Percentiles rank a stretch among this genome's conserved stretches.
Conservation (phyloP, 1,140 invertebrate species). For the Gryon sp. region DNA sequence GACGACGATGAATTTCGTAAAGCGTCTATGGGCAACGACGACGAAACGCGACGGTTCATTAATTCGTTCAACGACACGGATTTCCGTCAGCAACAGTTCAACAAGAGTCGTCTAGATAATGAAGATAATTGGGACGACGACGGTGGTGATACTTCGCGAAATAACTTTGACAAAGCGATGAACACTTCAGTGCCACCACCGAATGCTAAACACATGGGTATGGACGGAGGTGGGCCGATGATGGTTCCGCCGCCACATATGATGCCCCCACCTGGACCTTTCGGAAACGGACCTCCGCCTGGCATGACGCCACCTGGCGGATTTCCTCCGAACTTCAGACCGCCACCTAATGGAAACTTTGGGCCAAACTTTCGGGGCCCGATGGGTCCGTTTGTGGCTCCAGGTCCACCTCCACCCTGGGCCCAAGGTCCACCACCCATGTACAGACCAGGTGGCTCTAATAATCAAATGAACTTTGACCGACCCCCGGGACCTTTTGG, state of each 20-base stretch:
- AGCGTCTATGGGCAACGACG: conserved; percentile 31
- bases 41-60: conserved; percentile 5
- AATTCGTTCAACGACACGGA: conserved; percentile 39
- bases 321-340: conserved; percentile 71
- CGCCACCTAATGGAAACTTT: conserved; percentile 73
- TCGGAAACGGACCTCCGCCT: conserved; percentile 70
- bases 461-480: conserved; percentile 70
- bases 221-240: conserved; percentile 29
- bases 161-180: conserved; percentile 55
- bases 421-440: conserved; percentile 66
- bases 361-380: conserved; percentile 71
- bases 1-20: conserved; percentile 16
- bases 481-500: conserved; percentile 67
- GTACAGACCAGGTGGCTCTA: conserved; percentile 65
- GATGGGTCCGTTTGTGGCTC: conserved; percentile 69
- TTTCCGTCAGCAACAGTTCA: conserved; percentile 17
- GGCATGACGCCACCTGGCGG: conserved; percentile 62
- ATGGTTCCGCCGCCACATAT: conserved; percentile 64
- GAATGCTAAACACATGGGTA: conserved; percentile 46
- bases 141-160: conserved; percentile 55
- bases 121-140: conserved; percentile 47
- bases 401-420: conserved; percentile 68
- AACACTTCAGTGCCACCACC: conserved; percentile 71
- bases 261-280: conserved; percentile 63
- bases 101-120: background rate